Conservation (phyloP, 2,888 invertebrate species). For the Cantharis rufa region DNA sequence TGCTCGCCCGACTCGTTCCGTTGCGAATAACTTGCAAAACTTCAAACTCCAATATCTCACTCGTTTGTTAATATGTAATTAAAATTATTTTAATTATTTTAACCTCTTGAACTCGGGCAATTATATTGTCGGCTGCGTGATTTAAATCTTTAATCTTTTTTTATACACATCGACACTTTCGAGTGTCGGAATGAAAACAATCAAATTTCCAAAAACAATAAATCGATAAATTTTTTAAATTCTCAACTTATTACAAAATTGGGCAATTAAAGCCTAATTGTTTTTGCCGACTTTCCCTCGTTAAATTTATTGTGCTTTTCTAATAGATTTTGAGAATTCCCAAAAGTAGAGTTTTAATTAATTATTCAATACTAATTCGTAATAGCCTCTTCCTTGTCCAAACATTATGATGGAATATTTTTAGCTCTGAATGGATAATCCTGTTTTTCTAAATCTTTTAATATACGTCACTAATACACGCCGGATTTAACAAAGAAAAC, state of each 20-base stretch:
- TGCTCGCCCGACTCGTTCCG: neutral
- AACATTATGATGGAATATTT: neutral
- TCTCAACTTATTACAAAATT: neutral
- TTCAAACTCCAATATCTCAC: neutral
- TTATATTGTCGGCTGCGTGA: neutral
- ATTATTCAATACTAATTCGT: neutral
- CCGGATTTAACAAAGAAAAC: neutral
- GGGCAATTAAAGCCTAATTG: neutral
- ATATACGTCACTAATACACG: neutral
- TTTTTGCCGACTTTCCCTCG: neutral
- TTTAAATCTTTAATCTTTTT: neutral
- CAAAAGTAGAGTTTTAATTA: neutral
- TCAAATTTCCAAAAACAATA: neutral
- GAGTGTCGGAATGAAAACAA: neutral
- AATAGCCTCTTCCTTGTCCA: neutral
- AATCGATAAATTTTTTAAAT: neutral
- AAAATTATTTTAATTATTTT: constrained; percentile 3
- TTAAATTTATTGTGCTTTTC: neutral
- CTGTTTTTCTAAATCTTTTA: neutral
- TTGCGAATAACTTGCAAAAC: neutral
- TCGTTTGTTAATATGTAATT: neutral
- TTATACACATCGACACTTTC: neutral
- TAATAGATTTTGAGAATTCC: neutral
- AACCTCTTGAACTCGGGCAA: neutral
- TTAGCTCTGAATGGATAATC: neutral